Conservation (phyloP, 2,888 invertebrate genomes). For the Synanthedon andrenaeformis region DNA sequence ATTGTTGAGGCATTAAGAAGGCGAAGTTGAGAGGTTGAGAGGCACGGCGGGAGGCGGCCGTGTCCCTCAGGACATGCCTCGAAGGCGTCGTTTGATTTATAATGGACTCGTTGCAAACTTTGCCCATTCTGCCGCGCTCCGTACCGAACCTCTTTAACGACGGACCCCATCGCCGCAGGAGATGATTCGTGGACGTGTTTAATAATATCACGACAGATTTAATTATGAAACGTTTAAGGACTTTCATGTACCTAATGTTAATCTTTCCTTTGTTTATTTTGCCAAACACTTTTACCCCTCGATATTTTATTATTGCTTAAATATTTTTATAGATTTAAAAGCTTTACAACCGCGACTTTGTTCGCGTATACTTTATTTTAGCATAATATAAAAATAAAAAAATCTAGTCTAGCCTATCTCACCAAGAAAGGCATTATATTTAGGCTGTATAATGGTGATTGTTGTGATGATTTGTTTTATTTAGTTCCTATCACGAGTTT, state of each 20-base stretch:
- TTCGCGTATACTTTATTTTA: background rate
- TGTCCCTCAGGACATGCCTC: constrained; percentile 67
- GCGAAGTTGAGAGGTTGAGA: constrained; percentile 62
- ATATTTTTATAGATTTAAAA: background rate
- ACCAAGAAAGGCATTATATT: too few species aligned
- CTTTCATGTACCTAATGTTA: constrained; percentile 43
- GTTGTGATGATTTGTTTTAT: background rate
- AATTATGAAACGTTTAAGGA: constrained; percentile 65
- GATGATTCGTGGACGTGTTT: constrained; percentile 69
- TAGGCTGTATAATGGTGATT: background rate
- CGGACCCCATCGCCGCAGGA: constrained; percentile 65
- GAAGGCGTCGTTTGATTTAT: constrained; percentile 70
- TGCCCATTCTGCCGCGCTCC: constrained; percentile 60
- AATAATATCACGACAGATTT: constrained; percentile 70
- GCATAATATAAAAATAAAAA: background rate
- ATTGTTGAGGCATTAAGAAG: constrained; percentile 67
- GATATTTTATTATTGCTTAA: background rate
- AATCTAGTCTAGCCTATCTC: background rate
- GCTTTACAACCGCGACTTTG: too few species aligned
- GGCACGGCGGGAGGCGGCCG: constrained; percentile 52
- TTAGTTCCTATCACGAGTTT: too few species aligned
- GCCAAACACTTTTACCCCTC: constrained; percentile 9
- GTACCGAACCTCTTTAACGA: constrained; percentile 65
- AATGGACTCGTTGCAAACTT: constrained; percentile 70
- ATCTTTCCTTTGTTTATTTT: constrained; percentile 42